Evolutionary conservation across 2,113 vertebrate genomes (phyloP), one percentile per base, ranked within the genome.

Genomic region (Pelecanoides urinatrix): DNA sequence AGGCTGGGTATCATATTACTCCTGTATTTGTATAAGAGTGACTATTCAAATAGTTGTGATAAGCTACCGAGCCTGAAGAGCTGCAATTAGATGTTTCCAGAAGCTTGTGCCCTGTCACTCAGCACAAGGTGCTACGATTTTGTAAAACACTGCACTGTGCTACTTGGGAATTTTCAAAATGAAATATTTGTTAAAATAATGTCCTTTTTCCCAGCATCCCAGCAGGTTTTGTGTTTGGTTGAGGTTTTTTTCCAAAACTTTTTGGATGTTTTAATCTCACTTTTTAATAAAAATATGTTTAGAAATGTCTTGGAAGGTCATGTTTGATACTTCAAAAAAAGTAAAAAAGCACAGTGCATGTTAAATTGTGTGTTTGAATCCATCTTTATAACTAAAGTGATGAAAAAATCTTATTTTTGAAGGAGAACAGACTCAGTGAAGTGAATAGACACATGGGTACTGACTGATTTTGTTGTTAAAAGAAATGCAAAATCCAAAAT

Each of bases 71-170:
- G 77, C 87, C 65, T 90, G 84, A 92, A 85, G 79, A 94, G 76
- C 83, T 94, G 56, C 96, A 93, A 78, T 94, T 94, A 96, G 84
- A 94, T 56, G 70, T 92, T 96, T 95, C 96, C 91, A 97, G 94
- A 96, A 97, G 91, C 89, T 74, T 74, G 38, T 88, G 89, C 44
- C 83, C 15, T 82, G 85, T 95, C 91, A 88, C n/a, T 90, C 93
- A 96, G 81, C 86, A 58, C 58, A 76, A 83, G 42, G 83, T 90
- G 87, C 56, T 63, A 49, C n/a, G 50, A 17, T 74, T 84, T 66
- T 67, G 21, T 50, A 30, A 74, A 84, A 91, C 0, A 0, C 68
- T 58, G 13, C 2, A 5, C 14, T 49, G 36, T 36, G 12, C 62
- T n/a, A 4, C 29, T 58, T 58, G 70, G 34, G 72, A 40, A 68